These are phyloP conservation scores for Periparus ater DNA, from an alignment of 2,797 vertebrate genomes.

Conservation along the genomic window DNA sequence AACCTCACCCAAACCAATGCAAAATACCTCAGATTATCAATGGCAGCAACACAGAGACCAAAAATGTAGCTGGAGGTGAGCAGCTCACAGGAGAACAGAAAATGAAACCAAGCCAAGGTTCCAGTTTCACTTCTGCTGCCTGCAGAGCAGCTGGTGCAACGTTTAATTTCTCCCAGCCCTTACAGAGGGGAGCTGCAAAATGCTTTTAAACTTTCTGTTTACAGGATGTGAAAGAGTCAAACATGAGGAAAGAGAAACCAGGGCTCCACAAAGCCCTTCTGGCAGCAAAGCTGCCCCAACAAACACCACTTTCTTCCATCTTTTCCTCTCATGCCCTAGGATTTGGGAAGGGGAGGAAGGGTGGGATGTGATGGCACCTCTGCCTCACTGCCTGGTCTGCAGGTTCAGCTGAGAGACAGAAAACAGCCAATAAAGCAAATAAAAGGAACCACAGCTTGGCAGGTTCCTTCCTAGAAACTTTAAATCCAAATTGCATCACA, in stretches of 20 bases:
- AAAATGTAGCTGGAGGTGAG: neutral
- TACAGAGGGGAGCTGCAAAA: neutral
- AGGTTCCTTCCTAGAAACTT: neutral
- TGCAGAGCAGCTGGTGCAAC: neutral
- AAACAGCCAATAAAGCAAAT: neutral
- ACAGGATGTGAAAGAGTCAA: neutral
- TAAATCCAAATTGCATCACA: neutral
- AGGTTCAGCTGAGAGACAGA: neutral
- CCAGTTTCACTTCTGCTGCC: neutral
- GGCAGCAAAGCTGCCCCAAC: neutral
- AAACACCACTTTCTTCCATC: fast-evolving
- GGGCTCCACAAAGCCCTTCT: neutral
- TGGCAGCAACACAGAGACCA: neutral
- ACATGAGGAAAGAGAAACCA: neutral
- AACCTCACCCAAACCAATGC: neutral
- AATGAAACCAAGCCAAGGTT: neutral
- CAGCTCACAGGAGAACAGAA: fast-evolving
- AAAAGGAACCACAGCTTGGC: neutral
- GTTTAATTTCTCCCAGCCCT: neutral
- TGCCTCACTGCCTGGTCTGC: neutral
- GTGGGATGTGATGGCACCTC: neutral
- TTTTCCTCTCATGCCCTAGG: neutral
- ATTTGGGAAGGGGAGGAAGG: neutral
- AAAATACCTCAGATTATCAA: neutral
- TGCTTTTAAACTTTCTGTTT: neutral